Evolutionary conservation across 2,888 invertebrate genomes (phyloP), one percentile per base, ranked within the genome.

Genomic region (Lochmaea crataegi): DNA sequence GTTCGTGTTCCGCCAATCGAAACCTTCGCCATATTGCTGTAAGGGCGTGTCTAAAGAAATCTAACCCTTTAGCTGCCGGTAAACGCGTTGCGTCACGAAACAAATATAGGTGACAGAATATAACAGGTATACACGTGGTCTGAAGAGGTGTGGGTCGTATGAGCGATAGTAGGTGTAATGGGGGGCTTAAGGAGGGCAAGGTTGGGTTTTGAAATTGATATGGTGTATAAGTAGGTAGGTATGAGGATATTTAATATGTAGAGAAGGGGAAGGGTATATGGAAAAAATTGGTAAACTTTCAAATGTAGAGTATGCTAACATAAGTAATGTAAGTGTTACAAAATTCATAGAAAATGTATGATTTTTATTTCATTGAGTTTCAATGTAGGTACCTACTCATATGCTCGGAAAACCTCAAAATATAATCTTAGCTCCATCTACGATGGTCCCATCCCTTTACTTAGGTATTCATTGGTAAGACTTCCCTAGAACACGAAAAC

Each of bases 1-100:
- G 87, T 84, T 85, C 79, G 79, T 80, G 81, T 76, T 86, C 88
- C 88, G 88, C 91, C 91, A 91, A 91, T 91, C 90, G 88, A 86
- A 87, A 85, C 81, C 83, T 84, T 88, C 90, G 91, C 91, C 91
- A 91, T 91, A 89, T 91, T 91, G 91, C 89, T 88, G 88, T 87
- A 83, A 85, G 88, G 91, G 91, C 90, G 91, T 89, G 87, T 89
- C 82, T 75, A 78, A 56, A 67, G 75, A 76, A 66, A 77, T 81
- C 79, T 83, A 84, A 85, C 84, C 84, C 84, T 84, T 85, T 83
- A 79, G 78, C 73, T 74, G 77, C 78, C 76, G 74, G 76, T 58
- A 74, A 78, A 81, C 77, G 77, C 76, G 80, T 84, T 83, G 81
- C 83, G 81, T 83, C 83, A 83, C 73, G 69, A 63, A 61, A 71